Conservation (phyloP, 1,140 invertebrate species). For the Lutraria rhynchaena region DNA sequence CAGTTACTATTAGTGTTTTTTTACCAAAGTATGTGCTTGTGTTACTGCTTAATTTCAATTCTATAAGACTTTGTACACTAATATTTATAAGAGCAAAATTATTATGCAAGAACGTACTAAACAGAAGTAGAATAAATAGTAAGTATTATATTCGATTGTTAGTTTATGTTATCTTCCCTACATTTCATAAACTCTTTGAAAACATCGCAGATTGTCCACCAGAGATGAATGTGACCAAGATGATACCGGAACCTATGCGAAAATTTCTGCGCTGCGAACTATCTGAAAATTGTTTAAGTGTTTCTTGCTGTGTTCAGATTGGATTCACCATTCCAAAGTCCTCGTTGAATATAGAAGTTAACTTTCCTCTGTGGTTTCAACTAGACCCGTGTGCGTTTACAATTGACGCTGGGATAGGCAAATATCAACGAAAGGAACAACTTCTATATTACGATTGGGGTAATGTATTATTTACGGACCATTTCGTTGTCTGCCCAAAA, state of each 20-base stretch:
- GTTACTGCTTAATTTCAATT: too few relatives aligned
- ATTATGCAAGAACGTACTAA: too few relatives aligned
- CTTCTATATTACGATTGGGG: conserved; percentile 61
- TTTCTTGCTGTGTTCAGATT: conserved; percentile 58
- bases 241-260: conserved; percentile 32
- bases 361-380: conserved; percentile 5
- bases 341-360: not conserved
- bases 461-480: too few relatives aligned
- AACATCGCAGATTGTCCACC: conserved; percentile 58
- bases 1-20: too few relatives aligned
- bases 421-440: not conserved
- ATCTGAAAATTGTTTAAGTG: conserved; percentile 57
- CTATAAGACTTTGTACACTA: too few relatives aligned
- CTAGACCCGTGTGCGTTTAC: not conserved
- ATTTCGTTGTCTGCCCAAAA: too few relatives aligned
- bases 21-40: too few relatives aligned
- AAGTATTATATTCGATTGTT: too few relatives aligned
- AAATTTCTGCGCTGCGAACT: conserved; percentile 46
- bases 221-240: conserved; percentile 20
- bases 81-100: too few relatives aligned
- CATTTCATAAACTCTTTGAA: too few relatives aligned
- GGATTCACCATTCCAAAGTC: conserved; percentile 47
- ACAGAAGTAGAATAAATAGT: too few relatives aligned
- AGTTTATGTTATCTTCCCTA: too few relatives aligned
- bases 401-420: not conserved